Percentiles rank a stretch among this genome's conserved stretches.
Conservation (phyloP, 2,888 invertebrate genomes). For the Caradrina clavipalpis region DNA sequence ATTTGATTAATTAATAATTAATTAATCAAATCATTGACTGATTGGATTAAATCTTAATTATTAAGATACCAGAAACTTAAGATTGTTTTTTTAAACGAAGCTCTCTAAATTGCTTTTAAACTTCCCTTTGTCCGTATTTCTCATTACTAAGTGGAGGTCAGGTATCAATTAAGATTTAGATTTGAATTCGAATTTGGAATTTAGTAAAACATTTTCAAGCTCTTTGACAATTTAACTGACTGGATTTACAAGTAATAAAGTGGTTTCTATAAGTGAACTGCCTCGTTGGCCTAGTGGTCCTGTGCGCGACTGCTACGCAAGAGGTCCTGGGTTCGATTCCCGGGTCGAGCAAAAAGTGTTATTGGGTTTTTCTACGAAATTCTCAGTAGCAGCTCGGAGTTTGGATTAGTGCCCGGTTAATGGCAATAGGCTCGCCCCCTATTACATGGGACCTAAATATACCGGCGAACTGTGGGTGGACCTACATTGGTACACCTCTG, state of each 20-base stretch:
- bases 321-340: too few species aligned
- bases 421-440: too few species aligned
- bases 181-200: slow-evolving; percentile 6
- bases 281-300: too few species aligned
- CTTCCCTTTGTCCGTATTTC: slow-evolving; percentile 6
- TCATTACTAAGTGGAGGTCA: slow-evolving; percentile 12
- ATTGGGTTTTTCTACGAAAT: too few species aligned
- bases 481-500: too few species aligned
- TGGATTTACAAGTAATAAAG: not conserved
- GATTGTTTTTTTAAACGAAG: slow-evolving; percentile 19
- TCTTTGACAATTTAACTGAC: not conserved
- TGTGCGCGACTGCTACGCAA: too few species aligned
- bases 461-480: too few species aligned
- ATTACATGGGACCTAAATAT: too few species aligned
- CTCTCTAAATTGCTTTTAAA: slow-evolving; percentile 10
- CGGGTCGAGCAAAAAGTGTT: too few species aligned
- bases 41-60: slow-evolving; percentile 46
- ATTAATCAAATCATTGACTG: slow-evolving; percentile 29
- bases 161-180: slow-evolving; percentile 23
- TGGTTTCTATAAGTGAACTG: too few species aligned
- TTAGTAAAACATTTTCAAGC: slow-evolving; percentile 1
- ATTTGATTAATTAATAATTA: slow-evolving; percentile 46
- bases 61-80: slow-evolving; percentile 9
- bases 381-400: too few species aligned
- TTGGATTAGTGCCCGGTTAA: too few species aligned